A percentile compares a stretch with the other conserved stretches of the same genome.
These are phyloP conservation scores for Caenorhabditis sp. DNA, from an alignment of 2,888 invertebrate species.

Conservation along the genomic window DNA sequence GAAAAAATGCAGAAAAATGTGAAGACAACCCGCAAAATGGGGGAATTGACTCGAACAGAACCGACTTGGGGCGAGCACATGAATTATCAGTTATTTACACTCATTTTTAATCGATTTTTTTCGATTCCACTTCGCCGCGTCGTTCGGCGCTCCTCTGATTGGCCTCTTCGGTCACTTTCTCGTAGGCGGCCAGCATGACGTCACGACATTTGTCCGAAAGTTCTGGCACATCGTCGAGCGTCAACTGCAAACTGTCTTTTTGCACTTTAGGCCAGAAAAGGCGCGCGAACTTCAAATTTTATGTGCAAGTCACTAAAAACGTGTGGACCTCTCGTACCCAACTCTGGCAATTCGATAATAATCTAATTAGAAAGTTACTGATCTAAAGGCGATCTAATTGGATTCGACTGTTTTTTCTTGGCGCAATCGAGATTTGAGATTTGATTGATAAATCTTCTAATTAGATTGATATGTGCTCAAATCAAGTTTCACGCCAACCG, in stretches of 20 bases:
- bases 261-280: slow-evolving; percentile 79
- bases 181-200: slow-evolving; percentile 64
- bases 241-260: slow-evolving; percentile 64
- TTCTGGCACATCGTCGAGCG: slow-evolving; percentile 65
- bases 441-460: too few relatives aligned
- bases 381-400: too few relatives aligned
- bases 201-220: slow-evolving; percentile 62
- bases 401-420: too few relatives aligned
- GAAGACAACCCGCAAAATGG: slow-evolving; percentile 3
- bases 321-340: slow-evolving; percentile 80
- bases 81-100: not conserved
- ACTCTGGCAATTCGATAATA: too few relatives aligned
- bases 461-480: too few relatives aligned
- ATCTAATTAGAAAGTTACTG: too few relatives aligned
- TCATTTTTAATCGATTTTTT: slow-evolving; percentile 24
- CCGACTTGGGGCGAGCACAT: too few relatives aligned
- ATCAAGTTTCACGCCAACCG: too few relatives aligned
- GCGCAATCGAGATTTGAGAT: too few relatives aligned
- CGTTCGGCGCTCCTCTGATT: slow-evolving; percentile 42
- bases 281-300: too few relatives aligned
- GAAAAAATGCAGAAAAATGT: slow-evolving; percentile 4
- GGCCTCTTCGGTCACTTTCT: slow-evolving; percentile 61
- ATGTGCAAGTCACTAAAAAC: too few relatives aligned
- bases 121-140: slow-evolving; percentile 17
- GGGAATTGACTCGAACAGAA: not conserved